A percentile compares a stretch with the other conserved stretches of the same genome.
Evolutionary conservation across 2,888 invertebrate species (phyloP).

Genomic region (Oxystoma pomonae): DNA sequence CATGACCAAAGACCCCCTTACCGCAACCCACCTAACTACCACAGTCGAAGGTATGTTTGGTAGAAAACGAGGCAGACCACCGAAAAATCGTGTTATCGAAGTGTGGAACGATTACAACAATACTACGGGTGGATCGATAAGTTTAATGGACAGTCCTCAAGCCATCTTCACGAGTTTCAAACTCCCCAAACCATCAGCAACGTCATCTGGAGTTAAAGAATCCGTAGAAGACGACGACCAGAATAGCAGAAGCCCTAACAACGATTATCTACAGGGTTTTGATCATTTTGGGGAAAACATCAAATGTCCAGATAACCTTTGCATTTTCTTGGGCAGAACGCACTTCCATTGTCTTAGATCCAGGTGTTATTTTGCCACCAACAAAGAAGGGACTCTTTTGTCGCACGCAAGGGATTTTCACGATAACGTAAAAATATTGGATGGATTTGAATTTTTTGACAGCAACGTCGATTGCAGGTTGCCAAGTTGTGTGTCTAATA

Average conservation of each 20-base stretch:
- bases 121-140: constrained; percentile 37
- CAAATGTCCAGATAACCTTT: constrained; percentile 71
- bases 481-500: constrained; percentile 63
- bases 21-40: constrained; percentile 58
- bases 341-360: constrained; percentile 86
- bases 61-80: constrained; percentile 87
- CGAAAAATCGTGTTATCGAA: constrained; percentile 91
- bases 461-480: constrained; percentile 66
- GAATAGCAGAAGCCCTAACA: constrained; percentile 39
- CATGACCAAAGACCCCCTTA: constrained; percentile 47
- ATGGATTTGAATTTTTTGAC: constrained; percentile 84
- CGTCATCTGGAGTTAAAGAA: constrained; percentile 40
- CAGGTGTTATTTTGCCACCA: constrained; percentile 78
- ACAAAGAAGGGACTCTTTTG: constrained; percentile 71
- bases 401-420: constrained; percentile 86
- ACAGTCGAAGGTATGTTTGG: constrained; percentile 90
- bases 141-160: constrained; percentile 66
- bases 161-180: constrained; percentile 93
- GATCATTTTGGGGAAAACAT: constrained; percentile 58
- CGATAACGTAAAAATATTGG: constrained; percentile 73
- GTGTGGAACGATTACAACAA: constrained; percentile 76
- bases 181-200: constrained; percentile 64
- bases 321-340: constrained; percentile 63
- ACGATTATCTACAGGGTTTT: constrained; percentile 49
- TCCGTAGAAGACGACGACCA: constrained; percentile 41